A percentile compares a stretch with the other conserved stretches of the same genome.
phyloP scores from a whole-genome alignment of 2,113 vertebrate species.

The Cyprinodon brontotheroides region DNA sequence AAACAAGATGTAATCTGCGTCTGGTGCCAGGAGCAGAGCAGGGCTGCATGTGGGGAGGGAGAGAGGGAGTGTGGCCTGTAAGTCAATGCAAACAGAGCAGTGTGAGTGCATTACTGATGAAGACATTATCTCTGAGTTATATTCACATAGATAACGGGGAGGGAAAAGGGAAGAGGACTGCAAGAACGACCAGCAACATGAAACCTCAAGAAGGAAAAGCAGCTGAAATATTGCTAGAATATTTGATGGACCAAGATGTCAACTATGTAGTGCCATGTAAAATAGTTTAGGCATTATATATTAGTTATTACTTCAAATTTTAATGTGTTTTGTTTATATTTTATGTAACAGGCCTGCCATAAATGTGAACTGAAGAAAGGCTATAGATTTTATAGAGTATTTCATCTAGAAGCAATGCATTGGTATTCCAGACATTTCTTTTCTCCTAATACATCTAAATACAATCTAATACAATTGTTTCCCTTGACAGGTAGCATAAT shows the following conservation, averaged over 20 bases:
- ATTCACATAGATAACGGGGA: slow-evolving; percentile 46
- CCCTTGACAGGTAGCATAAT: not conserved
- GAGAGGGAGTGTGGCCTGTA: slow-evolving; percentile 69
- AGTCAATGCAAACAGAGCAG: slow-evolving; percentile 71
- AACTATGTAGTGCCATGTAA: too few species aligned
- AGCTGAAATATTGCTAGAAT: slow-evolving; percentile 23
- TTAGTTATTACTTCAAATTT: too few species aligned
- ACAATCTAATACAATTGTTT: not conserved
- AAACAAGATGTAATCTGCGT: slow-evolving; percentile 82
- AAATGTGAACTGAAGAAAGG: not conserved
- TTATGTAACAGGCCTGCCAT: not conserved
- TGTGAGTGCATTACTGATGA: slow-evolving; percentile 72
- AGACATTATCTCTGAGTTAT: slow-evolving; percentile 75
- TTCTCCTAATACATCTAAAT: not conserved
- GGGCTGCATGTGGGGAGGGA: slow-evolving; percentile 36
- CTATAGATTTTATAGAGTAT: not conserved
- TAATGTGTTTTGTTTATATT: not conserved
- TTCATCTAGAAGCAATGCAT: not conserved
- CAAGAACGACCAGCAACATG: not conserved
- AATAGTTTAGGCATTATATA: too few species aligned
- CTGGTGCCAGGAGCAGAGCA: slow-evolving; percentile 78
- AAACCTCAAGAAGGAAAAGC: slow-evolving; percentile 52
- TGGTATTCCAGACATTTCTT: not conserved
- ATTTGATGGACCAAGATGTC: too few species aligned
- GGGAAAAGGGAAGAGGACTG: slow-evolving; percentile 35